Evolutionary conservation across 1,140 invertebrate species (phyloP), one percentile per base, ranked within the genome.

Genomic region (Brachionus paranguensis): DNA sequence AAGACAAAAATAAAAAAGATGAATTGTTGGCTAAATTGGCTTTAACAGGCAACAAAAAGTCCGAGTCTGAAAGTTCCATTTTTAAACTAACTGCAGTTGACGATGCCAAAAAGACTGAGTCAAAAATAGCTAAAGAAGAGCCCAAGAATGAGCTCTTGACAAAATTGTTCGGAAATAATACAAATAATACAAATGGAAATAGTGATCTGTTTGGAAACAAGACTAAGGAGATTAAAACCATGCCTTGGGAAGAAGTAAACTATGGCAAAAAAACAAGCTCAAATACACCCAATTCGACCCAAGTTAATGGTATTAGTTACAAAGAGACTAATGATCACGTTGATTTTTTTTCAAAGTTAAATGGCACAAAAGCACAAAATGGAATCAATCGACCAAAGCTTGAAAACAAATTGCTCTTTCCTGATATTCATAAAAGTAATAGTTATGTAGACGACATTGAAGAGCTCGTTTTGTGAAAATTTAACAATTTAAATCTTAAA

Each of bases 261-360:
- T 29, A 50, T 27, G 6, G 12, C 47, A 50, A 76, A 76, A 50
- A 74, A 45, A 5, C 12, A 74, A 50, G 27, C 72, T 45, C 43
- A 76, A 76, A 76, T n/a, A 6, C 72, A 27, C 20, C n/a, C 11
- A 50, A 50, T 50, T 43, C 72, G 20, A 76, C 68, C 4, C 68
- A 72, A 27, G 20, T 74, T 43, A n/a, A 74, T 27, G 5, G 17
- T 47, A 3, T 76, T 50, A 47, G 14, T 14, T 33, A 17, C 6
- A 20, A 47, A 47, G 47, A 76, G 2, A 47, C 8, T 6, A 11
- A 20, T 47, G 20, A 33, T 27, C 43, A 76, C 50, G 6, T 76
- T 2, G 72, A 76, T 27, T 76, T 76, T 76, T 76, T 76, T 76
- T 76, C 72, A 10, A 76, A 76, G 33, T 50, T 76, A 27, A 76